These are phyloP conservation scores for Episyrphus balteatus DNA, from an alignment of 1,140 invertebrate genomes.

Conservation along the genomic window DNA sequence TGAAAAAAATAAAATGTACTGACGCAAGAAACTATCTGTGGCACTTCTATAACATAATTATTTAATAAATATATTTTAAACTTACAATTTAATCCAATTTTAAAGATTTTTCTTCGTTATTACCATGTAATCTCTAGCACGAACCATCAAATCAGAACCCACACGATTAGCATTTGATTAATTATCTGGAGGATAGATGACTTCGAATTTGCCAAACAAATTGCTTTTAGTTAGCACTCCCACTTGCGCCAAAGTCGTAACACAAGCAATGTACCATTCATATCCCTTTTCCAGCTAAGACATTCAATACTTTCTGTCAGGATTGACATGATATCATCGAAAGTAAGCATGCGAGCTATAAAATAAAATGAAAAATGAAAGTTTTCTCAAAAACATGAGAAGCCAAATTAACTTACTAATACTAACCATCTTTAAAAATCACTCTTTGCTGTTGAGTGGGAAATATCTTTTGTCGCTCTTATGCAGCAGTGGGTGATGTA, in stretches of 20 bases:
- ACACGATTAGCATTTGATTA: slow-evolving; percentile 59
- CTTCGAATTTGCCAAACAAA: slow-evolving; percentile 80
- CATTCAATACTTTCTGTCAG: slow-evolving; percentile 33
- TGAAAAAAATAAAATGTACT: too few relatives aligned
- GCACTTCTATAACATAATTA: too few relatives aligned
- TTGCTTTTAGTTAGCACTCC: slow-evolving; percentile 74
- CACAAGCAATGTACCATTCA: slow-evolving; percentile 29
- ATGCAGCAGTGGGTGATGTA: slow-evolving; percentile 47
- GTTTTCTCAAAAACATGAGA: too few relatives aligned
- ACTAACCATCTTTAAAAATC: slow-evolving; percentile 61
- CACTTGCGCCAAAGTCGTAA: slow-evolving; percentile 48
- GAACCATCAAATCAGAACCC: slow-evolving; percentile 60
- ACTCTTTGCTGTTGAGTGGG: slow-evolving; percentile 63
- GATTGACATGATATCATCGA: slow-evolving; percentile 51
- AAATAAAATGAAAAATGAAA: too few relatives aligned
- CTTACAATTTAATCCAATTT: too few relatives aligned
- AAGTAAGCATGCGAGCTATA: slow-evolving; percentile 65
- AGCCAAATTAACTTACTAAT: too few relatives aligned
- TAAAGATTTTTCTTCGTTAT: too few relatives aligned
- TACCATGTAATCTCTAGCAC: slow-evolving; percentile 79
- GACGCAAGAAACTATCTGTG: too few relatives aligned
- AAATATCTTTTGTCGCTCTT: slow-evolving; percentile 48
- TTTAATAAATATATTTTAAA: too few relatives aligned
- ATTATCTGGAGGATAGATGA: slow-evolving; percentile 64
- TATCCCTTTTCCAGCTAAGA: too few relatives aligned